Evolutionary conservation across 37 sponge, comb jelly and placozoan genomes (phyloP).

Genomic region (Chondrilla cf. caribensis): DNA sequence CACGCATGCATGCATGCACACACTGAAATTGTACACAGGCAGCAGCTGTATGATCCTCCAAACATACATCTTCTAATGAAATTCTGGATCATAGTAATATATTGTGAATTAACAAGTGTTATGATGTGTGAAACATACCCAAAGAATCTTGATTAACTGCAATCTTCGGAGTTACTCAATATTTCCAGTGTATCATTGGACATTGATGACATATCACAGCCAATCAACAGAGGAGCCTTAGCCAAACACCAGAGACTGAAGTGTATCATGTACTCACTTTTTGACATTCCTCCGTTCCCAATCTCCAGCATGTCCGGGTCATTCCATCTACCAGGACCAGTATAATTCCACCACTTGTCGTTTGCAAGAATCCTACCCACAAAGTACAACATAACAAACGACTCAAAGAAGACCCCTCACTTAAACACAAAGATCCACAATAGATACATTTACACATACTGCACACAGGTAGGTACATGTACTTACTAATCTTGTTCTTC

Average conservation of each 20-base stretch:
- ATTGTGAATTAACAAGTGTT: too few relatives aligned
- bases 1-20: too few relatives aligned
- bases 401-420: neutral
- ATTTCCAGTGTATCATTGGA: conserved; percentile 59
- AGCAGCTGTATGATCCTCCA: too few relatives aligned
- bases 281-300: conserved; percentile 75
- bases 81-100: too few relatives aligned
- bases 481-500: conserved; percentile 38
- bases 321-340: conserved; percentile 84
- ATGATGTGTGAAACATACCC: conserved; percentile 9
- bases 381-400: neutral
- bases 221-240: conserved; percentile 85
- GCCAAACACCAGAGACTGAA: conserved; percentile 84
- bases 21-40: too few relatives aligned
- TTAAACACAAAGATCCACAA: neutral
- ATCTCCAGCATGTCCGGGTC: conserved; percentile 89
- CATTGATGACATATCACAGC: conserved; percentile 68
- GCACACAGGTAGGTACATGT: neutral
- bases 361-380: conserved; percentile 45
- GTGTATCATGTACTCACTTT: conserved; percentile 65
- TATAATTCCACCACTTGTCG: conserved; percentile 50
- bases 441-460: neutral
- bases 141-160: conserved; percentile 77
- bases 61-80: too few relatives aligned
- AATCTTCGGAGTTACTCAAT: conserved; percentile 80